Evolutionary conservation across 1,140 invertebrate genomes (phyloP).

Genomic region (Papilio helenus): DNA sequence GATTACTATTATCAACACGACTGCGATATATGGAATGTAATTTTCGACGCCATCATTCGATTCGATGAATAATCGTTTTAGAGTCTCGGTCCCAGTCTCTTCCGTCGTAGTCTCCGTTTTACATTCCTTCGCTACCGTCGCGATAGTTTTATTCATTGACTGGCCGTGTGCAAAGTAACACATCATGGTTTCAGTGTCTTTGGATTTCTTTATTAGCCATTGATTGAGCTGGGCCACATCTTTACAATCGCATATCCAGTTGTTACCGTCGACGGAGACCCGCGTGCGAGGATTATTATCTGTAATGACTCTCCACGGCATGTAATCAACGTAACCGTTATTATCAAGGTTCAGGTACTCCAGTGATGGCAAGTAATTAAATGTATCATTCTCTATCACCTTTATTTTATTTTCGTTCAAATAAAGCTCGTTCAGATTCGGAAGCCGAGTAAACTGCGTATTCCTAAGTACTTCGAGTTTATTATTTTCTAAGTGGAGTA

Average conservation of each 20-base stretch:
- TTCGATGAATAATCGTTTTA: constrained; percentile 82
- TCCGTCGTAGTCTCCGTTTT: constrained; percentile 76
- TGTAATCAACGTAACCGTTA: constrained; percentile 90
- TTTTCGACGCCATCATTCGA: constrained; percentile 81
- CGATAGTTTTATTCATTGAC: constrained; percentile 79
- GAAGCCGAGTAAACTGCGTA: constrained; percentile 89
- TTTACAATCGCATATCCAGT: constrained; percentile 89
- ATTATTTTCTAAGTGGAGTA: constrained; percentile 93
- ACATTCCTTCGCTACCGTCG: constrained; percentile 77
- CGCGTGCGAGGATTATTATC: constrained; percentile 84
- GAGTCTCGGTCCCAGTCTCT: constrained; percentile 81
- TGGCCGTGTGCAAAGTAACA: constrained; percentile 77
- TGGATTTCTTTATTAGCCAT: constrained; percentile 84
- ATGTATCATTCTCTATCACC: constrained; percentile 90
- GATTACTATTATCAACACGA: constrained; percentile 89
- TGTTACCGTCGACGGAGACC: constrained; percentile 87
- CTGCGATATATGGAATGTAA: constrained; percentile 92
- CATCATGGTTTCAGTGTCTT: constrained; percentile 79
- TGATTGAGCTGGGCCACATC: constrained; percentile 85
- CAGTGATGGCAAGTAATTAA: constrained; percentile 87
- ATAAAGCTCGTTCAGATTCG: constrained; percentile 90
- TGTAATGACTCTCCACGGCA: constrained; percentile 87
- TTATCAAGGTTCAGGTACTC: constrained; percentile 91
- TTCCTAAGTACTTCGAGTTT: constrained; percentile 89
- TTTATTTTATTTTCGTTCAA: constrained; percentile 90